phyloP scores from a whole-genome alignment of 2,888 invertebrate genomes.

The Pyrocoelia pectoralis region DNA sequence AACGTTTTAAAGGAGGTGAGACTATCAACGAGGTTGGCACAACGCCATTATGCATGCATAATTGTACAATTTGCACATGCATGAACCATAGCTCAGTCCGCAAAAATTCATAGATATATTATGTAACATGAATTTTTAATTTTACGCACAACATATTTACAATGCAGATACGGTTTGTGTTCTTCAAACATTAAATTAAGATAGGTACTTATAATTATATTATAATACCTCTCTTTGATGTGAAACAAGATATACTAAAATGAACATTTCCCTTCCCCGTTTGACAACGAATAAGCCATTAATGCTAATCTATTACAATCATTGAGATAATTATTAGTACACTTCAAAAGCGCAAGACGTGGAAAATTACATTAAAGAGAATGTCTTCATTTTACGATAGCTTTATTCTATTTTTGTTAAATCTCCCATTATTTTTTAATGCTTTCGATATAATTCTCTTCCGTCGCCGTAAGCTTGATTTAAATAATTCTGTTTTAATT shows the following conservation, averaged over 20 bases:
- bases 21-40: too few species aligned
- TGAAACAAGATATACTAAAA: not conserved
- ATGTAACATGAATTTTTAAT: too few species aligned
- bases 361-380: not conserved
- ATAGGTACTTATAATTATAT: not conserved
- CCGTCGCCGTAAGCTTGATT: too few species aligned
- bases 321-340: slow-evolving; percentile 5
- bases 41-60: too few species aligned
- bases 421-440: not conserved
- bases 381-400: not conserved
- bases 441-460: too few species aligned
- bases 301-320: slow-evolving; percentile 10
- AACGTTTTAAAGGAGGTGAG: too few species aligned
- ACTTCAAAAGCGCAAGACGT: not conserved
- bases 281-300: slow-evolving; percentile 5
- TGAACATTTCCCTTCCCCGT: not conserved
- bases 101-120: too few species aligned
- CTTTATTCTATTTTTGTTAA: not conserved
- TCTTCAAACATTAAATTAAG: not conserved
- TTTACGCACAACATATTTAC: too few species aligned
- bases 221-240: slow-evolving; percentile 1
- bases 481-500: too few species aligned
- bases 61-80: too few species aligned
- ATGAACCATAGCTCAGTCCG: too few species aligned
- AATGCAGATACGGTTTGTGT: too few species aligned